Evolutionary conservation across 2,888 invertebrate species (phyloP).

Genomic region (Limnephilus marmoratus): DNA sequence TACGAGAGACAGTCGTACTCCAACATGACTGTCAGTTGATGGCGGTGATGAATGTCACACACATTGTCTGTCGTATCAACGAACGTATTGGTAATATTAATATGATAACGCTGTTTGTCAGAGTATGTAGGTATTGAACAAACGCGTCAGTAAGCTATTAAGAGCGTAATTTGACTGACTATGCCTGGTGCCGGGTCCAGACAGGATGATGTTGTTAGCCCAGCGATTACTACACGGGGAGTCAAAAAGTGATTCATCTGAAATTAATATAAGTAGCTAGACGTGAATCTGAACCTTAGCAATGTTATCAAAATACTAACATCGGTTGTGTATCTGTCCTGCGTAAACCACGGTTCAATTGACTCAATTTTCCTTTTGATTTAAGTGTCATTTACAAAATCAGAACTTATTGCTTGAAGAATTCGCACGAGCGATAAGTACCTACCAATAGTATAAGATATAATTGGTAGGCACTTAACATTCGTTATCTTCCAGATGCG

Average conservation of each 20-base stretch:
- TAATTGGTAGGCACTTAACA: too few species aligned
- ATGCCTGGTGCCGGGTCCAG: constrained; percentile 31
- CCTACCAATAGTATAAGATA: too few species aligned
- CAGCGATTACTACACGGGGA: constrained; percentile 33
- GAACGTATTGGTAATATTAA: background rate
- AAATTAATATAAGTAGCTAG: background rate
- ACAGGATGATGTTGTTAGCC: constrained; percentile 61
- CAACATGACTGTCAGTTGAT: background rate
- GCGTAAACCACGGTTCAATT: too few species aligned
- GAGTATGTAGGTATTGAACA: background rate
- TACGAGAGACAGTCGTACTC: background rate
- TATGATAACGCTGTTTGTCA: background rate
- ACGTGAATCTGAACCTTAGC: background rate
- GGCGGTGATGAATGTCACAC: background rate
- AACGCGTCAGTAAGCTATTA: background rate
- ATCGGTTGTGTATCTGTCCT: too few species aligned
- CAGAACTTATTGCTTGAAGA: too few species aligned
- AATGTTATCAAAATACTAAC: background rate
- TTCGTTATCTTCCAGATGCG: too few species aligned
- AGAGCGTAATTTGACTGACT: background rate
- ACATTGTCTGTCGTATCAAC: background rate
- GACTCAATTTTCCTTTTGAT: too few species aligned
- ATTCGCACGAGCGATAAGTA: too few species aligned
- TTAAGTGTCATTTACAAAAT: too few species aligned
- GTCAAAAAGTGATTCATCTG: background rate